phyloP scores from a whole-genome alignment of 1,140 invertebrate genomes.

The Drosophila parabipectinata region DNA sequence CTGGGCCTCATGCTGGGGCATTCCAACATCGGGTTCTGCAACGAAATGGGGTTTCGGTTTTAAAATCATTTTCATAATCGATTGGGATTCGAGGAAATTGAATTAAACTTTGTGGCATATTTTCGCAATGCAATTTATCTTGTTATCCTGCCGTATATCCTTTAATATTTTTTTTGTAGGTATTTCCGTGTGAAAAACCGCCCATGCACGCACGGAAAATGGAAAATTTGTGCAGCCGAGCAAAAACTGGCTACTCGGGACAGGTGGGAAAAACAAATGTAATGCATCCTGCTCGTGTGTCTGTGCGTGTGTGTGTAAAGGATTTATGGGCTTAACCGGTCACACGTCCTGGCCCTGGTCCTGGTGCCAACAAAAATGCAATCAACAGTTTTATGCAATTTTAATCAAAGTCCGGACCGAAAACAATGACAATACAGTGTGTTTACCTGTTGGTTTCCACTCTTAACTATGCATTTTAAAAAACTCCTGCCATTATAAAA shows the following conservation, averaged over 20 bases:
- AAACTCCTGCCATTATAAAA: background rate
- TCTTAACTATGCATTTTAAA: no score
- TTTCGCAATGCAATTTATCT: constrained; percentile 23
- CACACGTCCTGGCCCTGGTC: background rate
- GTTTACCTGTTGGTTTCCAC: constrained; percentile 35
- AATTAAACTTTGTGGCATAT: constrained; percentile 34
- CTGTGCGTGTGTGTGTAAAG: constrained; percentile 12
- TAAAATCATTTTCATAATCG: constrained; percentile 4
- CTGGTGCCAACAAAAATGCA: constrained; percentile 29
- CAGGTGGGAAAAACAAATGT: constrained; percentile 45
- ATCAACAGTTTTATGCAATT: constrained; percentile 60
- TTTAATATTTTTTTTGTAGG: background rate
- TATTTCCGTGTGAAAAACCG: constrained; percentile 26
- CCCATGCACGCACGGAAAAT: constrained; percentile 26
- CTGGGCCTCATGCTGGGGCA: constrained; percentile 92
- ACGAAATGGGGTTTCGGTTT: background rate
- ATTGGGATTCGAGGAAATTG: constrained; percentile 15
- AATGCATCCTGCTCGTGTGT: constrained; percentile 19
- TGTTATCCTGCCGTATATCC: background rate
- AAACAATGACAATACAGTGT: background rate
- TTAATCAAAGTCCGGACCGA: constrained; percentile 32
- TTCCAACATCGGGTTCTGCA: constrained; percentile 96
- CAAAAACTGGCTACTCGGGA: constrained; percentile 7
- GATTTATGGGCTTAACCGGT: constrained; percentile 42
- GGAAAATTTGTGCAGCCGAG: constrained; percentile 41